These are phyloP conservation scores for Acropternis orthonyx DNA, from an alignment of 2,797 vertebrate genomes.

Conservation along the genomic window DNA sequence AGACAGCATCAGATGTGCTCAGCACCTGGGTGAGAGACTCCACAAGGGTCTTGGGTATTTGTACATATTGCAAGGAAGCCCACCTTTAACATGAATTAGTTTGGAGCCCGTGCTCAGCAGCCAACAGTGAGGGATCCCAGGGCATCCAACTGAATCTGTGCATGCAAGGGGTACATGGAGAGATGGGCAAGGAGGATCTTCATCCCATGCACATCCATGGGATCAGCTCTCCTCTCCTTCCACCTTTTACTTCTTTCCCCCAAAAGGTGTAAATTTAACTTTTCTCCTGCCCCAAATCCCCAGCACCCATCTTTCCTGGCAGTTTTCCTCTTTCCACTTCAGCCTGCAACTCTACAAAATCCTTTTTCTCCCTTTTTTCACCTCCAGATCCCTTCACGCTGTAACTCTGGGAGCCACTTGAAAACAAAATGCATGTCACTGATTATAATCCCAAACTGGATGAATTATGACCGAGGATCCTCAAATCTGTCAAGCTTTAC, in stretches of 20 bases:
- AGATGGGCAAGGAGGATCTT: neutral
- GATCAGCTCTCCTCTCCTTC: neutral
- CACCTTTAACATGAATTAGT: neutral
- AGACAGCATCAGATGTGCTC: neutral
- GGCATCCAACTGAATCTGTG: neutral
- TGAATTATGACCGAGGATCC: neutral
- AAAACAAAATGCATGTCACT: neutral
- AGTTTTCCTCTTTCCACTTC: neutral
- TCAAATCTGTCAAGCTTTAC: neutral
- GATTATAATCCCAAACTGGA: neutral
- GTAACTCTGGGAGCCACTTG: neutral
- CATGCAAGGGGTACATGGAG: accelerated
- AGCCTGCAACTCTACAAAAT: neutral
- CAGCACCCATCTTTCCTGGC: neutral
- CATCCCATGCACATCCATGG: accelerated
- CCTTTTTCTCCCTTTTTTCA: neutral
- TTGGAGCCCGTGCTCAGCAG: neutral
- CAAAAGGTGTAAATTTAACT: neutral
- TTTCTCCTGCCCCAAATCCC: neutral
- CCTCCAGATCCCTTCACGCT: neutral
- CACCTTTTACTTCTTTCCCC: neutral
- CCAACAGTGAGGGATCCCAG: neutral
- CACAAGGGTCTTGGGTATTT: neutral
- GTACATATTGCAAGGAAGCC: neutral
- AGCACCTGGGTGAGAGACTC: neutral